phyloP scores from a whole-genome alignment of 2,113 vertebrate genomes.

The Zapornia atra region DNA sequence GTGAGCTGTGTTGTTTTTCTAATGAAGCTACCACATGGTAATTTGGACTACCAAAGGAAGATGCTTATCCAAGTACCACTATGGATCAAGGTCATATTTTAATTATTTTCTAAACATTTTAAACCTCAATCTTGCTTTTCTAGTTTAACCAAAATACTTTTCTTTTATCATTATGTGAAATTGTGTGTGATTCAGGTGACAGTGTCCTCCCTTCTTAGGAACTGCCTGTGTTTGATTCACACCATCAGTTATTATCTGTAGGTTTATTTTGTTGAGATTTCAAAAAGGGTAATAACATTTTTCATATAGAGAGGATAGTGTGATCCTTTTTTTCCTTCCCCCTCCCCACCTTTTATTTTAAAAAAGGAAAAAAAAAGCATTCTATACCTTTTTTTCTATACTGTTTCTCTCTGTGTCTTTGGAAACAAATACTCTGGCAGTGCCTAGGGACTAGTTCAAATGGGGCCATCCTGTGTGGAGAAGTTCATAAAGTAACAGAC shows the following conservation, averaged over 20 bases:
- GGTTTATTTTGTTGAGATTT: background rate
- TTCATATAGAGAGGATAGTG: background rate
- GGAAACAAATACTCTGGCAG: background rate
- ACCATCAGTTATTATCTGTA: background rate
- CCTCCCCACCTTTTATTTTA: too few species aligned
- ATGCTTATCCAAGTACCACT: background rate
- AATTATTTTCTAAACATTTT: background rate
- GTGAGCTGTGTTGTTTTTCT: background rate
- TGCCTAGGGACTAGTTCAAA: background rate
- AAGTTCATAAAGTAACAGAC: background rate
- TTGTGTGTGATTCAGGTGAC: background rate
- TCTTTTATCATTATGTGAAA: background rate
- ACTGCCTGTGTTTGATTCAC: background rate
- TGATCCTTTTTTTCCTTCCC: background rate
- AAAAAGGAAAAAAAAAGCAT: too few species aligned
- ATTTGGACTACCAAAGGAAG: background rate
- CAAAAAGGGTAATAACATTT: background rate
- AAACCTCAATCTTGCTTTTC: background rate
- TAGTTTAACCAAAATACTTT: background rate
- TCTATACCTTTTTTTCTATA: background rate
- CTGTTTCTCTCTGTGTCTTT: background rate
- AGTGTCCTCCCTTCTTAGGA: background rate
- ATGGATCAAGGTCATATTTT: background rate
- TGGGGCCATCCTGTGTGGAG: background rate
- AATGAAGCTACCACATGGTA: background rate